A percentile compares a stretch with the other conserved stretches of the same genome.
Evolutionary conservation across 2,797 vertebrate genomes (phyloP).

Genomic region (Chaunax sp.): DNA sequence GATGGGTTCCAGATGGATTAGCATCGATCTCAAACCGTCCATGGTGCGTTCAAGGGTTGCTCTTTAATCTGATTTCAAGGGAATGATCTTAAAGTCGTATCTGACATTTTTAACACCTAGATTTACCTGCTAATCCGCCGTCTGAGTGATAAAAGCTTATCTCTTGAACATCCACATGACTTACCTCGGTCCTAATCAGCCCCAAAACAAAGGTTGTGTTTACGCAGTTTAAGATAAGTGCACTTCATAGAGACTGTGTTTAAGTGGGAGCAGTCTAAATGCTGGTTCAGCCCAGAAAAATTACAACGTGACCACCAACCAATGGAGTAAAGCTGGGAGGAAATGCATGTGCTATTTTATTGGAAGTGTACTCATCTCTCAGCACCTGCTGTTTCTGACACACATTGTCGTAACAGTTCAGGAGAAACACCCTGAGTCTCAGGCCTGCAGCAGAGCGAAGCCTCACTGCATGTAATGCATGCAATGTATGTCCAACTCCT

Average conservation of each 20-base stretch:
- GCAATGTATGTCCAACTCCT: constrained; percentile 26
- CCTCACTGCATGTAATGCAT: too few species aligned
- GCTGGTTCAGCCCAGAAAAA: constrained; percentile 18
- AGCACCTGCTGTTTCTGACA: constrained; percentile 21
- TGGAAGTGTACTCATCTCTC: constrained; percentile 1
- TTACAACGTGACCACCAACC: constrained; percentile 36
- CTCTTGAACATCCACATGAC: too few species aligned
- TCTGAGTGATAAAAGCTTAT: neutral
- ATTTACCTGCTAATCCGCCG: constrained; percentile 12
- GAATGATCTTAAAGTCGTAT: constrained; percentile 6
- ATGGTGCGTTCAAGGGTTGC: constrained; percentile 21
- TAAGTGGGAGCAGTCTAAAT: constrained; percentile 28
- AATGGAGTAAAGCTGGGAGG: neutral
- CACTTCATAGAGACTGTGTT: constrained; percentile 42
- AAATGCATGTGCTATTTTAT: neutral
- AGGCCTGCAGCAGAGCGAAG: constrained; percentile 14
- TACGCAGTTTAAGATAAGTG: constrained; percentile 32
- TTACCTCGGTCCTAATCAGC: constrained; percentile 18
- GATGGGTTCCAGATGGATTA: constrained; percentile 71
- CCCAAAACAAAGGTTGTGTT: constrained; percentile 42
- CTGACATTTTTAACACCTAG: constrained; percentile 8
- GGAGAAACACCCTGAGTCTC: constrained; percentile 18
- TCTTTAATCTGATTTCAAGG: constrained; percentile 51
- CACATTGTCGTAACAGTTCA: neutral
- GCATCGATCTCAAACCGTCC: constrained; percentile 38